Conservation (phyloP, 2,797 vertebrate species). For the Diceros bicornis region DNA sequence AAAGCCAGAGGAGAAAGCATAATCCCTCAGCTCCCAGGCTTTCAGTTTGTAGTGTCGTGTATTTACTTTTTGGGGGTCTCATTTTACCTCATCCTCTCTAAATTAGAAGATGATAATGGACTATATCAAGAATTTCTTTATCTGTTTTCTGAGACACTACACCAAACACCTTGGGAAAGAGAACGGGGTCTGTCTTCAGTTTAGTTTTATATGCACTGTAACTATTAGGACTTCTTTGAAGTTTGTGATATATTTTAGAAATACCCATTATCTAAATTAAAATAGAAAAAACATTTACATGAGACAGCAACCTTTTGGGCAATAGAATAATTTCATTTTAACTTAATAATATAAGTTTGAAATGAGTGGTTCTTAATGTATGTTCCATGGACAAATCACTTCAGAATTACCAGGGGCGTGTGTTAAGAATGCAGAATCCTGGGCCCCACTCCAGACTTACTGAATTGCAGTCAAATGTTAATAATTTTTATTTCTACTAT, state of each 20-base stretch:
- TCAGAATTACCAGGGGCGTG: background rate
- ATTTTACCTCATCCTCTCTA: background rate
- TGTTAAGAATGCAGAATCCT: background rate
- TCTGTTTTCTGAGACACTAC: background rate
- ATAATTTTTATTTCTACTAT: conserved; percentile 35
- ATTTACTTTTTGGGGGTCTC: background rate
- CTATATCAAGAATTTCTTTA: background rate
- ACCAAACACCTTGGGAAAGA: background rate
- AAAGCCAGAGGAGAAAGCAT: background rate
- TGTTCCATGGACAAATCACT: background rate
- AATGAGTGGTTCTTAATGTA: background rate
- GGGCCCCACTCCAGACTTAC: background rate
- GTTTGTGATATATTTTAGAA: conserved; percentile 2
- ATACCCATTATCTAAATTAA: background rate
- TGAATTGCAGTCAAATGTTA: conserved; percentile 10
- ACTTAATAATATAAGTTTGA: background rate
- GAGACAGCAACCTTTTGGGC: background rate
- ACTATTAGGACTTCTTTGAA: background rate
- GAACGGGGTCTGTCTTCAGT: background rate
- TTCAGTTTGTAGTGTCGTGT: background rate
- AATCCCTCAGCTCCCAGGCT: background rate
- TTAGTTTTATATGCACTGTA: background rate
- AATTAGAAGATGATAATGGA: background rate
- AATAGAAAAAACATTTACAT: background rate
- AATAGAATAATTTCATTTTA: conserved; percentile 45